Conservation (phyloP, 2,797 vertebrate species). For the Chelon labrosus region DNA sequence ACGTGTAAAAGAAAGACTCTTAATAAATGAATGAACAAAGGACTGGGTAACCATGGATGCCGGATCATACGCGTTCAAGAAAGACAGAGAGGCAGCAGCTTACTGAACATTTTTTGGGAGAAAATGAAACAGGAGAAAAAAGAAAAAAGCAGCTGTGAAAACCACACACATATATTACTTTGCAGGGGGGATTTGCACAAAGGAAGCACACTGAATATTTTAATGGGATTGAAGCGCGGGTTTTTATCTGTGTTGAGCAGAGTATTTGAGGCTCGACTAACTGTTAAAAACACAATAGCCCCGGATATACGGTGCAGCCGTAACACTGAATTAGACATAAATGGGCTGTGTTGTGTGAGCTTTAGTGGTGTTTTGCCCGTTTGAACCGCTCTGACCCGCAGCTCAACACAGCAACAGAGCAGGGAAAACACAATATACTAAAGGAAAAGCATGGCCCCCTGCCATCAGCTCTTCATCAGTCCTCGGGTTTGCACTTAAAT, state of each 20-base stretch:
- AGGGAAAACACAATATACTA: neutral
- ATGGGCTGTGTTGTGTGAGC: neutral
- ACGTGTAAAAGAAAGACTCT: constrained; percentile 1
- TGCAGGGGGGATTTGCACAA: constrained; percentile 18
- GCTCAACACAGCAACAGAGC: neutral
- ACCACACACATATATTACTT: constrained; percentile 7
- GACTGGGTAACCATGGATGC: constrained; percentile 6
- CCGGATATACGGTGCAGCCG: neutral
- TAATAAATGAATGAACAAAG: constrained; percentile 8
- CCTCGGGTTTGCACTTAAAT: no score
- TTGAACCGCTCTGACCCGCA: neutral
- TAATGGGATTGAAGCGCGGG: constrained; percentile 19
- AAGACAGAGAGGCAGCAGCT: neutral
- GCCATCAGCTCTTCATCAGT: neutral
- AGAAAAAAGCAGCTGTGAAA: constrained; percentile 2
- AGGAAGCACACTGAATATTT: constrained; percentile 45
- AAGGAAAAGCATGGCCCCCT: neutral
- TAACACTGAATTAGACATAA: neutral
- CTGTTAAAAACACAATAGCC: constrained; percentile 4
- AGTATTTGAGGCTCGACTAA: neutral
- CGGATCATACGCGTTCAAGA: constrained; percentile 8
- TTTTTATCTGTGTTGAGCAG: constrained; percentile 12
- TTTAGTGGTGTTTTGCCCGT: no score
- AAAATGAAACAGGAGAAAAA: constrained; percentile 1
- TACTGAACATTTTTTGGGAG: constrained; percentile 1